Conservation (phyloP, 2,797 vertebrate species). For the Corythornis leucogaster region DNA sequence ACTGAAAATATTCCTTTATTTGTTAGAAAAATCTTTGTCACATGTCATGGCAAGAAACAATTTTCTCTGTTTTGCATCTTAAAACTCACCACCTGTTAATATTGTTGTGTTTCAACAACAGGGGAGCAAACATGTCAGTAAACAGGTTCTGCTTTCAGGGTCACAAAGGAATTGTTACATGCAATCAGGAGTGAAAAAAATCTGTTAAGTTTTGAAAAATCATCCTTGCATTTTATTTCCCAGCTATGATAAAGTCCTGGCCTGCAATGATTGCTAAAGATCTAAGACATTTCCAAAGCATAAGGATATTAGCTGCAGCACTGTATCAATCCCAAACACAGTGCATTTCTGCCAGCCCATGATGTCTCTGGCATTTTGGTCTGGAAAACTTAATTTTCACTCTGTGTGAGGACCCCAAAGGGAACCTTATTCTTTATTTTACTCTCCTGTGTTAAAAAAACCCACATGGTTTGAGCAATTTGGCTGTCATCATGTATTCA, state of each 20-base stretch:
- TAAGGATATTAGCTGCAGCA: not conserved
- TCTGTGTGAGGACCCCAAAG: not conserved
- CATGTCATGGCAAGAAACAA: not conserved
- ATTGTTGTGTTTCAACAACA: not conserved
- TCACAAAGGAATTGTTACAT: not conserved
- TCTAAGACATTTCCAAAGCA: not conserved
- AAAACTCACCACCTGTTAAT: not conserved
- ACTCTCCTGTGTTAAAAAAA: not conserved
- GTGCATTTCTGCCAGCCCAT: not conserved
- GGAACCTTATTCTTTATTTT: constrained; percentile 15
- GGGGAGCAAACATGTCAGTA: not conserved
- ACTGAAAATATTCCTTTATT: not conserved
- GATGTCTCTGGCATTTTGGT: not conserved
- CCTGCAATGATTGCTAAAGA: not conserved
- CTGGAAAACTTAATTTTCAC: constrained; percentile 42
- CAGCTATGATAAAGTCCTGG: not conserved
- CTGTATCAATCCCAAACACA: not conserved
- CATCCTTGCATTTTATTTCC: not conserved
- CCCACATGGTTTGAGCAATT: not conserved
- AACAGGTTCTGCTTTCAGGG: not conserved
- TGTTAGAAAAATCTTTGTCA: not conserved
- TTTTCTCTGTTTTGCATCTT: not conserved
- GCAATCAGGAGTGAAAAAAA: not conserved
- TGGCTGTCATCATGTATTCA: not conserved
- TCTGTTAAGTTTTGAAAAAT: not conserved